Evolutionary conservation across 2,113 vertebrate species (phyloP).

Genomic region (Pituophis catenifer): DNA sequence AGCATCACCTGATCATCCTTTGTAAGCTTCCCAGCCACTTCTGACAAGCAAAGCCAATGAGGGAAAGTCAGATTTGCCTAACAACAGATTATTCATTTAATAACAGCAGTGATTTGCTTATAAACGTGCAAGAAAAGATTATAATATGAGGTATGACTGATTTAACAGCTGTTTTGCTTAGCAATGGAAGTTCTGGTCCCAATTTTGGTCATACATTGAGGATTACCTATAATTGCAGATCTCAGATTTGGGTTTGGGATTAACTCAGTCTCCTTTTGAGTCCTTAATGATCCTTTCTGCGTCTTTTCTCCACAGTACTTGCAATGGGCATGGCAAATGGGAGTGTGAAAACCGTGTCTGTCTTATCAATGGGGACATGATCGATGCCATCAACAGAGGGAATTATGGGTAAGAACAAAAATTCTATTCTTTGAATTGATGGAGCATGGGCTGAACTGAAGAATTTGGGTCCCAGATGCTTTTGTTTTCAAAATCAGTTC

Average conservation of each 20-base stretch:
- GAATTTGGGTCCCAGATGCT: neutral
- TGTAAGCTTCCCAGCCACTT: neutral
- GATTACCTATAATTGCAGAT: neutral
- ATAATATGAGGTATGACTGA: neutral
- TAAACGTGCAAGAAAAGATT: neutral
- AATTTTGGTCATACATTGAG: neutral
- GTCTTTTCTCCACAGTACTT: constrained; percentile 77
- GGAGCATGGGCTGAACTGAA: neutral
- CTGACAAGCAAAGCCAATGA: neutral
- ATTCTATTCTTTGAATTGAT: neutral
- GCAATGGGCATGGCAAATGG: constrained; percentile 78
- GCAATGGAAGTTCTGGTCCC: neutral
- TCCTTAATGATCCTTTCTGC: neutral
- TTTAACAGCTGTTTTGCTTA: neutral
- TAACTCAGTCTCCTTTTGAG: accelerated
- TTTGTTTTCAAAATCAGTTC: neutral
- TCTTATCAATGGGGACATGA: constrained; percentile 83
- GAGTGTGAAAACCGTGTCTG: constrained; percentile 86
- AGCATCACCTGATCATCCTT: neutral
- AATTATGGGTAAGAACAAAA: constrained; percentile 77
- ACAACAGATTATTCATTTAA: neutral
- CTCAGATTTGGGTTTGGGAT: neutral
- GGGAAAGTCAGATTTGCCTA: neutral
- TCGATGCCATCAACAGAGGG: constrained; percentile 82
- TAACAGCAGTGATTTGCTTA: neutral